Conservation (phyloP, 2,113 vertebrate genomes). For the Equus quagga region DNA sequence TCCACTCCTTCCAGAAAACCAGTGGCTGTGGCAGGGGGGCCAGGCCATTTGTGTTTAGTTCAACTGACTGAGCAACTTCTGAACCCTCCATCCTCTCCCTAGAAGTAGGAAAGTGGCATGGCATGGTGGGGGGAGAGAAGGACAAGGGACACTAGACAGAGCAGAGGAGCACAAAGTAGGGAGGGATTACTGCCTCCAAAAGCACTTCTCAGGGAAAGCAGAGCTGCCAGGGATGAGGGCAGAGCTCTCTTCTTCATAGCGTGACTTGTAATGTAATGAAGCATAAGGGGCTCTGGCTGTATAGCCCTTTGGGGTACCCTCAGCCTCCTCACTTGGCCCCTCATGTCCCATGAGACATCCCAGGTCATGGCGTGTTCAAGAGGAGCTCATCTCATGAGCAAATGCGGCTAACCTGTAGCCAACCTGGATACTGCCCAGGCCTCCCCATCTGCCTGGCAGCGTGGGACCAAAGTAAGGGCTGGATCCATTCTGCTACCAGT, state of each 20-base stretch:
- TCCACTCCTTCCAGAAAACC: neutral
- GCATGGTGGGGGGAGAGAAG: no score
- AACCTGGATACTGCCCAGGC: neutral
- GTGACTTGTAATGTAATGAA: neutral
- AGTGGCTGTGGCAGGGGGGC: neutral
- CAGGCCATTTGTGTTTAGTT: neutral
- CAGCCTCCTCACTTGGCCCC: neutral
- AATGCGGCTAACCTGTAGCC: neutral
- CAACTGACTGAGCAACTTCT: neutral
- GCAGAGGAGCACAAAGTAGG: neutral
- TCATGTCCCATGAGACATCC: neutral
- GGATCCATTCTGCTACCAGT: neutral
- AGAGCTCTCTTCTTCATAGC: neutral
- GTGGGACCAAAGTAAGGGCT: neutral
- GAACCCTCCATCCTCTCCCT: neutral
- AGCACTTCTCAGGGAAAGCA: neutral
- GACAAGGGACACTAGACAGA: neutral
- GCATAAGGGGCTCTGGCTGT: neutral
- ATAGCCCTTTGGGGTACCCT: neutral
- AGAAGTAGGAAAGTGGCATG: neutral
- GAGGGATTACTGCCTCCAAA: neutral
- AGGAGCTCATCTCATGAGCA: neutral
- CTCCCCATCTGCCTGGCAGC: neutral
- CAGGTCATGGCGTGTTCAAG: neutral
- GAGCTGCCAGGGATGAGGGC: neutral